Evolutionary conservation across 2,888 invertebrate species (phyloP), one percentile per base, ranked within the genome.

Genomic region (Tubiluchus corallicola): DNA sequence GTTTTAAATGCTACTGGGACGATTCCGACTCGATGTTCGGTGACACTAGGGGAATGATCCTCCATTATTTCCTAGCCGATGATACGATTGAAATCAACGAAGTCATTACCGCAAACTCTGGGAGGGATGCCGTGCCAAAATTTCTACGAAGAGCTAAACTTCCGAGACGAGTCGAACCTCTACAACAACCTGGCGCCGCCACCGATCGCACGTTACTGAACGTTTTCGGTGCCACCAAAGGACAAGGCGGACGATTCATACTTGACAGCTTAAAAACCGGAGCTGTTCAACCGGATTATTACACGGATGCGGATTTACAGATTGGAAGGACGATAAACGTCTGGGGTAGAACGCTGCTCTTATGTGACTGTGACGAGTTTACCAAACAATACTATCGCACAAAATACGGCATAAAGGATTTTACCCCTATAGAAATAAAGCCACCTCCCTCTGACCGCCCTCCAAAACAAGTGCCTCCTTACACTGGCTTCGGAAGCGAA

Each of bases 1-100:
- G 81, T 52, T 90, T 90, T 62, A 75, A 74, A 55, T 87, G 80
- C 15, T 84, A 80, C 59, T 90, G 88, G 88, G 84, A 90, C 57
- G 87, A 90, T 58, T 73, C 77, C 1, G 72, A 74, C 9, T 74
- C 74, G 1, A 74, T 77, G 57, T 77, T 76, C 57, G 88, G 88
- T 1, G 74, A 76, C 46, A 63, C 83, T 18, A 79, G 85, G 51
- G 69, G 76, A 53, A 64, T 90, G 47, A 78, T 83, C 57, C 68
- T 92, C 13, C 76, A 79, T 56, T 90, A 82, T 59, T 87, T 79
- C 64, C 68, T 90, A 40, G 76, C 81, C 0, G 87, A 90, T 56
- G 82, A 84, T 55, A 85, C 85, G 0, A 77, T 90, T 5, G 85
- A 88, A 62, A 77, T 92, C 3, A 77, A 79, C 53, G 87, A 88